Evolutionary conservation across 2,113 vertebrate genomes (phyloP), one percentile per base, ranked within the genome.

Genomic region (Rhinichthys klamathensis): DNA sequence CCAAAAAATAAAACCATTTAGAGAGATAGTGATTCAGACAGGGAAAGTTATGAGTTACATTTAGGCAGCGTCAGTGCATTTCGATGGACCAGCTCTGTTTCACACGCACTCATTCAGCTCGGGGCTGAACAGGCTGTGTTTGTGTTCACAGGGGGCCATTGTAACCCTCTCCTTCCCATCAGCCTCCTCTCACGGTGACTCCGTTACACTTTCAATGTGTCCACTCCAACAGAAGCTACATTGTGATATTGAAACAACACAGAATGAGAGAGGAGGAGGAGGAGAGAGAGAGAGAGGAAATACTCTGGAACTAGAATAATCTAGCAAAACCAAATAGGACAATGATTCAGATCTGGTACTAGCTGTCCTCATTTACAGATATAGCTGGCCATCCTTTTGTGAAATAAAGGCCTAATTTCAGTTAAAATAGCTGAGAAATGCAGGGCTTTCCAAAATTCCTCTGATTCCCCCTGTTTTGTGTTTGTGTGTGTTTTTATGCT

Each of bases 81-180:
- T 67, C 2, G n/a, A 67, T 32, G 6, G 30, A 7, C 51, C n/a
- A 58, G 30, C 25, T 44, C 67, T 58, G 38, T 65, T 38, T 73
- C 72, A n/a, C 60, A 56, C n/a, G 7, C 27, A n/a, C 49, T 16
- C 44, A 44, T 38, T 38, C 61, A 85, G 27, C 67, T 82, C 72
- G 15, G 80, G 82, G 82, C 77, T 90, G 76, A 87, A 87, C 74
- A 81, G 72, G 65, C 83, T 86, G 84, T 63, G 84, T 86, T 90
- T 87, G 65, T 86, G 81, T 76, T 27, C 63, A 93, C 94, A 89
- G 87, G 89, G 90, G 38, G 27, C 86, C 90, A 93, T 94, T 95
- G 93, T 95, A 60, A 67, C 89, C 51, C 44, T 60, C 63, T 61
- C 91, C 86, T 77, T 89, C 85, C 85, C 65, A 46, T 87, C 91